Conservation (phyloP, 2,888 invertebrate genomes). For the Macrophya alboannulata region DNA sequence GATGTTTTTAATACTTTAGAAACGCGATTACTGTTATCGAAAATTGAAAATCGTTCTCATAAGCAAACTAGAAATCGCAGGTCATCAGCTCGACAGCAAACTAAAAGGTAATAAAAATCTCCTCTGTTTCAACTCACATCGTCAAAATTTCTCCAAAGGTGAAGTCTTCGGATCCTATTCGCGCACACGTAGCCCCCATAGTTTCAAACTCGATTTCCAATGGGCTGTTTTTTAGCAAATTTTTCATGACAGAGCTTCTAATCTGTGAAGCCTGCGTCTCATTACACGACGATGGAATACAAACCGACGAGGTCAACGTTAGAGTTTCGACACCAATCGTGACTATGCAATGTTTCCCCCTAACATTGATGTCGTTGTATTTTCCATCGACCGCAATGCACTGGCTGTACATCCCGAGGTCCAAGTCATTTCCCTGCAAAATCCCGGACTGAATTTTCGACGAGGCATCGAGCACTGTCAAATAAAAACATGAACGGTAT, state of each 20-base stretch:
- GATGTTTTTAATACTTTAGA: too few relatives aligned
- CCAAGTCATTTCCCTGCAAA: slow-evolving; percentile 78
- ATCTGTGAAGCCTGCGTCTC: background rate
- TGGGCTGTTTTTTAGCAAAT: background rate
- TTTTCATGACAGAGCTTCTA: background rate
- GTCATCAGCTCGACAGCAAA: too few relatives aligned
- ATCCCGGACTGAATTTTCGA: slow-evolving; percentile 81
- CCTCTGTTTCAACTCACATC: background rate
- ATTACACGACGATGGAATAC: background rate
- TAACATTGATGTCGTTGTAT: slow-evolving; percentile 70
- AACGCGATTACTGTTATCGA: too few relatives aligned
- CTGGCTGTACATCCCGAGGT: slow-evolving; percentile 80
- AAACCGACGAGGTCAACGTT: too few relatives aligned
- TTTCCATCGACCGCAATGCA: slow-evolving; percentile 72
- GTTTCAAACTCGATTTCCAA: background rate
- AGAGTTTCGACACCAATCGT: background rate
- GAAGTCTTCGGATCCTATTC: background rate
- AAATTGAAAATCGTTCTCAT: too few relatives aligned
- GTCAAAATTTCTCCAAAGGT: slow-evolving; percentile 8
- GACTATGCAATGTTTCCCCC: slow-evolving; percentile 78
- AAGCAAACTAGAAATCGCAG: too few relatives aligned
- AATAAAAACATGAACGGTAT: too few relatives aligned
- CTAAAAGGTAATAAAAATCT: background rate
- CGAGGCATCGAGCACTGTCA: slow-evolving; percentile 68
- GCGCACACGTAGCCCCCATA: too few relatives aligned